These are phyloP conservation scores for Pteromalus puparum DNA, from an alignment of 1,140 invertebrate species.

Conservation along the genomic window DNA sequence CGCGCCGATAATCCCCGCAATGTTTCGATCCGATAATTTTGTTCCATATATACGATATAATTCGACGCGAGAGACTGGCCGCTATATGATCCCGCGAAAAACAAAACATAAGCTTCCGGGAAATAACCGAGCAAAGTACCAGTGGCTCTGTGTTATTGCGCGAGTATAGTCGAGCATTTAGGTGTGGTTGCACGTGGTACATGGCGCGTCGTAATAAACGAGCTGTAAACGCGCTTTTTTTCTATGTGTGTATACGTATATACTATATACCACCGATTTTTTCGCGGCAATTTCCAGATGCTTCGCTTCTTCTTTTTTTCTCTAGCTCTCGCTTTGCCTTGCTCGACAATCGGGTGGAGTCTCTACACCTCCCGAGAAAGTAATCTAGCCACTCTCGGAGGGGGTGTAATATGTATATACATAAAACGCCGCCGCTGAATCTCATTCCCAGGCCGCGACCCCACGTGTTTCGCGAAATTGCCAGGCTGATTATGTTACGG, in stretches of 20 bases:
- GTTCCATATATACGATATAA: too few relatives aligned
- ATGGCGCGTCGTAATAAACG: neutral
- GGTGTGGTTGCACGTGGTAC: neutral
- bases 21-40: too few relatives aligned
- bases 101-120: too few relatives aligned
- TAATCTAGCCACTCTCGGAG: neutral
- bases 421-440: neutral
- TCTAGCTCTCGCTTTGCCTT: neutral
- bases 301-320: neutral
- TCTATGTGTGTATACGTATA: neutral
- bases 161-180: neutral
- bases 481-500: constrained; percentile 16
- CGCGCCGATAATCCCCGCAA: too few relatives aligned
- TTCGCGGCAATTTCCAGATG: constrained; percentile 5
- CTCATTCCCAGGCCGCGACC: neutral
- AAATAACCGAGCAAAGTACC: neutral
- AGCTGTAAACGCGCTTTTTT: neutral
- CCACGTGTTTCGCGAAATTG: neutral
- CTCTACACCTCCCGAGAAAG: neutral
- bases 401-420: neutral
- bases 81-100: too few relatives aligned
- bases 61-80: too few relatives aligned
- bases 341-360: neutral
- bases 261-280: neutral
- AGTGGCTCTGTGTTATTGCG: neutral